phyloP scores from a whole-genome alignment of 1,140 invertebrate genomes.

The Drosophila lacertosa region DNA sequence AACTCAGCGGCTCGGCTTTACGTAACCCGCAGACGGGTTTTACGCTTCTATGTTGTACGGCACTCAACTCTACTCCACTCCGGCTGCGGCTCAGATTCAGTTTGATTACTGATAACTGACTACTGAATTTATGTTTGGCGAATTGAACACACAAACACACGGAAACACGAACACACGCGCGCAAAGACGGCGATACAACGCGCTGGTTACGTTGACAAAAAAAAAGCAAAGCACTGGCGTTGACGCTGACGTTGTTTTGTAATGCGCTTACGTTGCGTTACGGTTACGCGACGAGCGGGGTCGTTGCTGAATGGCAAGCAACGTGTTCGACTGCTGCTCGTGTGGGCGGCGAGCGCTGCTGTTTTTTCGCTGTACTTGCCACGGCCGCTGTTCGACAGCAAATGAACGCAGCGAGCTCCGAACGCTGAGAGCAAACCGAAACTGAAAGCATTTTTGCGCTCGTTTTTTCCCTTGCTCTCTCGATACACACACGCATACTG shows the following conservation, averaged over 20 bases:
- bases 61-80: background rate
- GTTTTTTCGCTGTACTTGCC: slow-evolving; percentile 61
- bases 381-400: slow-evolving; percentile 72
- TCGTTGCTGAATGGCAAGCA: slow-evolving; percentile 26
- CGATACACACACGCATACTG: background rate
- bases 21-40: slow-evolving; percentile 71
- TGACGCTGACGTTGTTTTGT: slow-evolving; percentile 61
- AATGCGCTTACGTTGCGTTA: slow-evolving; percentile 77
- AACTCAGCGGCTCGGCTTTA: slow-evolving; percentile 75
- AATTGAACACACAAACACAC: slow-evolving; percentile 12
- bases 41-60: slow-evolving; percentile 26
- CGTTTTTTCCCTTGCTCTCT: slow-evolving; percentile 36
- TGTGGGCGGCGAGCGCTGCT: slow-evolving; percentile 32
- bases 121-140: slow-evolving; percentile 20
- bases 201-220: slow-evolving; percentile 47
- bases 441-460: background rate
- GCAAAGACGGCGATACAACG: background rate
- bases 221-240: slow-evolving; percentile 22
- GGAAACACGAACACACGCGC: slow-evolving; percentile 14
- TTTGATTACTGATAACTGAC: background rate
- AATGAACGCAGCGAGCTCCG: slow-evolving; percentile 42
- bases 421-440: background rate
- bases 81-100: background rate
- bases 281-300: slow-evolving; percentile 54
- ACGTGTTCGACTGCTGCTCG: slow-evolving; percentile 59